Evolutionary conservation across 2,888 invertebrate genomes (phyloP).

Genomic region (Caradrina clavipalpis): DNA sequence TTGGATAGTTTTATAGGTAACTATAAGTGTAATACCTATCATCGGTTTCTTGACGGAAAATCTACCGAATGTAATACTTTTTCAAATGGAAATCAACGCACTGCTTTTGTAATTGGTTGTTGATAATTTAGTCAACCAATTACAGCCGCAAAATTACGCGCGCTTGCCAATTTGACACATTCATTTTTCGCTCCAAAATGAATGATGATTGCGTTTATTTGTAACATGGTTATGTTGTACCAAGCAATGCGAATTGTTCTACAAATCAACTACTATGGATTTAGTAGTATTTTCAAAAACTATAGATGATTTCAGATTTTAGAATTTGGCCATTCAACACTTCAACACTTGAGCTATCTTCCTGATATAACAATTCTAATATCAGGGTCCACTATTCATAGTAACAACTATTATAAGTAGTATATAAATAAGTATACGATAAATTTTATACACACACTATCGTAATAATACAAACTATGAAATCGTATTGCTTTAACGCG

Average conservation of each 20-base stretch:
- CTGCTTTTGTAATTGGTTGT: too few species aligned
- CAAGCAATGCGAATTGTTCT: too few species aligned
- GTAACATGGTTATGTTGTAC: not conserved
- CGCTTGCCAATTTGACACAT: too few species aligned
- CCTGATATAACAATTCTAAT: not conserved
- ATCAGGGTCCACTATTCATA: not conserved
- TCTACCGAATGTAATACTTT: too few species aligned
- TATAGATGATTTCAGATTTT: not conserved
- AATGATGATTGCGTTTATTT: not conserved
- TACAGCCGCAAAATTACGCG: too few species aligned
- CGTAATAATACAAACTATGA: slow-evolving; percentile 24
- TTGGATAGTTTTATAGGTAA: too few species aligned
- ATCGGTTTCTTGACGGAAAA: too few species aligned
- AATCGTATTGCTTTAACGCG: slow-evolving; percentile 59
- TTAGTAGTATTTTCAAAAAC: not conserved
- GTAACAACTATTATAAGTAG: not conserved
- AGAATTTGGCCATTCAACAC: not conserved
- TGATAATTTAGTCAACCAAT: too few species aligned
- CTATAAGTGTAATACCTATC: too few species aligned
- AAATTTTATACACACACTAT: slow-evolving; percentile 7
- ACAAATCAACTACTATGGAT: not conserved
- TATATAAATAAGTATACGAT: too few species aligned
- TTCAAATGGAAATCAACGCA: too few species aligned
- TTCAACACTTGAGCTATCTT: slow-evolving; percentile 2
- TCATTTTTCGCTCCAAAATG: too few species aligned